These are phyloP conservation scores for Pristionchus pacificus DNA, from an alignment of 1,140 invertebrate genomes.

Conservation along the genomic window DNA sequence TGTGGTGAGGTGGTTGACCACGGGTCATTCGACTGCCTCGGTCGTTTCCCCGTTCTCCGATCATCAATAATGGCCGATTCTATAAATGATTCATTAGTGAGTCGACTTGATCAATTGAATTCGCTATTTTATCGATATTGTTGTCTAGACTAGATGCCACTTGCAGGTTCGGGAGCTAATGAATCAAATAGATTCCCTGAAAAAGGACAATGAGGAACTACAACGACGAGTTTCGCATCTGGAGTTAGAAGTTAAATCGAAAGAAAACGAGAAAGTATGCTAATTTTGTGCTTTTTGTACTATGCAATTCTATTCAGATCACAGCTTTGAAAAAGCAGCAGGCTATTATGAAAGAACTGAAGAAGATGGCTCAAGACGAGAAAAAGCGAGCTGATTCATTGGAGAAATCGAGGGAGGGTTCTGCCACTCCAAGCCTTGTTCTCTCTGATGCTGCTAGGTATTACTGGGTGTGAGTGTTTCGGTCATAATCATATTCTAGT, in stretches of 20 bases:
- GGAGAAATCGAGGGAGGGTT: constrained; percentile 23
- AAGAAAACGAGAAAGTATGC: not conserved
- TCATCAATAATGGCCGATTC: no score
- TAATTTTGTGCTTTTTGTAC: not conserved
- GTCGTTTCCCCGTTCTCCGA: no score
- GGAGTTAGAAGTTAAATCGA: not conserved
- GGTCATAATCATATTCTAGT: not conserved
- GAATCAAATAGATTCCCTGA: not conserved
- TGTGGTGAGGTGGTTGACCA: no score
- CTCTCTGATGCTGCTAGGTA: constrained; percentile 12
- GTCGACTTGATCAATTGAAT: no score
- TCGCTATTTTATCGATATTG: no score
- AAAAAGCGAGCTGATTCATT: constrained; percentile 26
- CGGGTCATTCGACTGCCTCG: no score
- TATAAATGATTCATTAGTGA: no score
- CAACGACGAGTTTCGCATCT: not conserved
- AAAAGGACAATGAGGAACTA: not conserved
- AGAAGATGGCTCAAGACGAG: constrained; percentile 24
- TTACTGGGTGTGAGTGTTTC: not conserved
- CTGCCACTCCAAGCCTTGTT: constrained; percentile 17
- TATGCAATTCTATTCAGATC: not conserved
- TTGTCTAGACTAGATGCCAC: no score
- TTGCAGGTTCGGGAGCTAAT: not conserved
- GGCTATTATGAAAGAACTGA: constrained; percentile 23
- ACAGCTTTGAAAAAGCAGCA: constrained; percentile 22